Base-by-base conservation (phyloP, 1,140 invertebrate species). In the Zaprionus africanus region DNA sequence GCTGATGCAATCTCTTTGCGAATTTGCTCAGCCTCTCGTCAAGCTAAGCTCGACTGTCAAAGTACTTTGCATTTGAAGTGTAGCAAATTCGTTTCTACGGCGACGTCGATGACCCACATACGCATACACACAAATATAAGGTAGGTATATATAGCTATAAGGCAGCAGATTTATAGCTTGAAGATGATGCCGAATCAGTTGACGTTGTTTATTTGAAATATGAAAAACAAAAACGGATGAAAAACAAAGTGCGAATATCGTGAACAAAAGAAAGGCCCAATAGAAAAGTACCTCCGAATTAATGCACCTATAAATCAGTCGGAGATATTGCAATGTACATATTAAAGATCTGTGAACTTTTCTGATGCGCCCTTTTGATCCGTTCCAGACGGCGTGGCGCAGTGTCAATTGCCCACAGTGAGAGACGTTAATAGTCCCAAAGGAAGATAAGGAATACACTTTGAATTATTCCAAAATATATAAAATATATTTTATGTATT, bases 41-140 rank as follows among this genome's bases (percentile, higher is more conserved):
- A 51, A 51, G 46, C 4, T 13, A 0, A 1, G 19, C 46, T 51
- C 4, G 46, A 51, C 19, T 51, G 19, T 24, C 19, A 51, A 51
- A 24, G 9, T 26, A 54, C n/a, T 19, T 26, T 13, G 12, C 0
- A 12, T 41, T 19, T 28, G 34, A 13, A 69, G 66, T n/a, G 66
- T 69, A 69, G 46, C 59, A 56, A 17, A 46, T 59, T 66, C 4
- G 17, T 5, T 56, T 60, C 36, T 61, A 12, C 36, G 4, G 7
- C 54, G 17, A 60, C 74, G 84, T 88, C 81, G 83, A 81, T 87
- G 83, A 87, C 81, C 83, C 74, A 87, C 84, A 86, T 78, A 76
- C 68, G 61, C 24, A 73, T 28, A 53, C n/a, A 68, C 7, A 64
- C 13, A 54, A 1, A 36, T 22, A 31, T 15, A 38, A 11, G 31